Conservation (phyloP, 2,888 invertebrate genomes). For the Gandaritis pyraliata region DNA sequence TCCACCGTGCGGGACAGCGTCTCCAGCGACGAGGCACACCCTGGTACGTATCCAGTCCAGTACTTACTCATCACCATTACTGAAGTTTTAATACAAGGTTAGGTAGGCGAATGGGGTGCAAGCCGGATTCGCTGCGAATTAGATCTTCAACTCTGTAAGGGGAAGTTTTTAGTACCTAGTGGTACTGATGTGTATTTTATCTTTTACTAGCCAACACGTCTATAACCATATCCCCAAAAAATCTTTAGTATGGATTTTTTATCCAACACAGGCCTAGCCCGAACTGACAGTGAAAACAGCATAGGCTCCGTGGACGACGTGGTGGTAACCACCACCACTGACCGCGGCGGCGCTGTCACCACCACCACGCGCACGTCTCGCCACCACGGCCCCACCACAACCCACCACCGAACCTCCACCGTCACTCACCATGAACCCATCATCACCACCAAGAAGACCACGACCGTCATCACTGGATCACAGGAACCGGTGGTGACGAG, state of each 20-base stretch:
- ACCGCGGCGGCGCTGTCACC: slow-evolving; percentile 56
- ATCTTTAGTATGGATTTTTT: too few species aligned
- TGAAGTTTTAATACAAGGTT: too few species aligned
- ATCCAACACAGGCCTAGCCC: slow-evolving; percentile 55
- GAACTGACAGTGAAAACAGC: slow-evolving; percentile 76
- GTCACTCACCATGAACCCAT: slow-evolving; percentile 42
- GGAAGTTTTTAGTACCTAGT: too few species aligned
- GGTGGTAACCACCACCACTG: slow-evolving; percentile 56
- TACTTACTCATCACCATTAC: neutral
- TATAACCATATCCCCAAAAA: too few species aligned
- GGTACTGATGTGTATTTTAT: too few species aligned
- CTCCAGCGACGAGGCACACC: slow-evolving; percentile 72
- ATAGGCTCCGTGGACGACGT: slow-evolving; percentile 68
- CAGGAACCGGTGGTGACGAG: slow-evolving; percentile 30
- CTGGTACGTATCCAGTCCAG: slow-evolving; percentile 49
- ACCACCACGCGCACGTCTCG: slow-evolving; percentile 54
- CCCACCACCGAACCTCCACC: slow-evolving; percentile 40
- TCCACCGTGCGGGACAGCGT: slow-evolving; percentile 81
- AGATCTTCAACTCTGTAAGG: too few species aligned
- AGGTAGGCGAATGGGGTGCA: too few species aligned
- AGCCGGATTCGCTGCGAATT: too few species aligned
- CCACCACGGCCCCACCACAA: slow-evolving; percentile 41
- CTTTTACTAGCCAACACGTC: too few species aligned
- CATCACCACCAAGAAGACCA: slow-evolving; percentile 37
- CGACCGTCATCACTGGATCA: slow-evolving; percentile 29